Conservation (phyloP, 2,113 vertebrate genomes). For the Notarius lentiginosus region DNA sequence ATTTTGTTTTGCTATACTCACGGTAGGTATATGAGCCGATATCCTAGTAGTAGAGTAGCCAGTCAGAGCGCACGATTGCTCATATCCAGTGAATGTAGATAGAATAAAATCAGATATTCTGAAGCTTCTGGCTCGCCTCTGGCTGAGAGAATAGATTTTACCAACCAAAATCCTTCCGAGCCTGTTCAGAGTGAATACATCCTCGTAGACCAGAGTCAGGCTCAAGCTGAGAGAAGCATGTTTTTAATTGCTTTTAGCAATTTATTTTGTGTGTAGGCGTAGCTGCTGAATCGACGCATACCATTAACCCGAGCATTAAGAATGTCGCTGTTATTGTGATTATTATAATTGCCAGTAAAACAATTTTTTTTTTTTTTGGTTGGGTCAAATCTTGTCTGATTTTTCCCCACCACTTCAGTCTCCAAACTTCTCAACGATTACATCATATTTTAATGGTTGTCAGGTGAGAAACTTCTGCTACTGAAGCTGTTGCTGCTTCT, state of each 20-base stretch:
- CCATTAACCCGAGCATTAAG: background rate
- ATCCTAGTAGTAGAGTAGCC: too few relatives aligned
- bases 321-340: background rate
- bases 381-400: background rate
- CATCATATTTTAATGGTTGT: background rate
- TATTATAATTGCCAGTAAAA: background rate
- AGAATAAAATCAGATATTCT: background rate
- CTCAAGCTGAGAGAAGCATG: background rate
- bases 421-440: background rate
- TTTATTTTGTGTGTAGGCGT: background rate
- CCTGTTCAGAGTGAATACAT: background rate
- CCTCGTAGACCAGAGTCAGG: background rate
- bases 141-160: background rate
- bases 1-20: too few relatives aligned
- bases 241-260: background rate
- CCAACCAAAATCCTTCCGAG: background rate
- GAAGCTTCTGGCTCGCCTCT: background rate
- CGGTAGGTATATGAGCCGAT: too few relatives aligned
- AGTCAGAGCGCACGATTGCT: too few relatives aligned
- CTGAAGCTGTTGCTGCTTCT: background rate
- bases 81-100: too few relatives aligned
- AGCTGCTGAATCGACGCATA: background rate
- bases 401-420: background rate
- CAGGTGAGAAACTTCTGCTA: background rate
- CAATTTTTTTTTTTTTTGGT: background rate